phyloP scores from a whole-genome alignment of 1,140 invertebrate species.

The Drosophila santomea region DNA sequence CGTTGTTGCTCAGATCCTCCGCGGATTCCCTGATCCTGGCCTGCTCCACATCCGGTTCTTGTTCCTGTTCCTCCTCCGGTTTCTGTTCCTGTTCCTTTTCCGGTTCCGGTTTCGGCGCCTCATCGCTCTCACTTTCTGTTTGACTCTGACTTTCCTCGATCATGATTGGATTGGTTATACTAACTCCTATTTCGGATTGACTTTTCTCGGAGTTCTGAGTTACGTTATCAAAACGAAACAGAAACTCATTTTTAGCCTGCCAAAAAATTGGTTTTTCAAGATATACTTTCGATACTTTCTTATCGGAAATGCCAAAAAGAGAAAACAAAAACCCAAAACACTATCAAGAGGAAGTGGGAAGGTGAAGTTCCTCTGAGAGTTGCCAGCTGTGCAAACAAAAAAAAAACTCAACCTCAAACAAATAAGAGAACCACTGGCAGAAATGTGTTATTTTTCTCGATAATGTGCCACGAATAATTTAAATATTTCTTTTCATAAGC shows the following conservation, averaged over 20 bases:
- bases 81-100: not conserved
- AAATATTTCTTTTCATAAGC: not conserved
- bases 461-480: slow-evolving; percentile 1
- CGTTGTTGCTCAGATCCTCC: not conserved
- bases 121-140: not conserved
- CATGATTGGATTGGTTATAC: not conserved
- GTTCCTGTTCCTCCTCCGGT: not conserved
- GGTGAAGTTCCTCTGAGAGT: not conserved
- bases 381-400: slow-evolving; percentile 38
- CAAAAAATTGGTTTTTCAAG: not conserved
- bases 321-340: not conserved
- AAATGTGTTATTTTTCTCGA: not conserved
- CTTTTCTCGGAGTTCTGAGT: not conserved
- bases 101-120: too few relatives aligned
- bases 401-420: slow-evolving; percentile 8
- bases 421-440: not conserved
- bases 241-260: too few relatives aligned
- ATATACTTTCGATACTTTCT: slow-evolving; percentile 3
- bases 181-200: not conserved
- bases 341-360: not conserved
- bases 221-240: too few relatives aligned
- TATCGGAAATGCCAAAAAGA: slow-evolving; percentile 9
- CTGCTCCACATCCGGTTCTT: slow-evolving; percentile 15
- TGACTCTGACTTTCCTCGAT: not conserved
- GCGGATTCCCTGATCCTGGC: not conserved